Conservation (phyloP, 2,113 vertebrate genomes). For the Heliornis fulica region DNA sequence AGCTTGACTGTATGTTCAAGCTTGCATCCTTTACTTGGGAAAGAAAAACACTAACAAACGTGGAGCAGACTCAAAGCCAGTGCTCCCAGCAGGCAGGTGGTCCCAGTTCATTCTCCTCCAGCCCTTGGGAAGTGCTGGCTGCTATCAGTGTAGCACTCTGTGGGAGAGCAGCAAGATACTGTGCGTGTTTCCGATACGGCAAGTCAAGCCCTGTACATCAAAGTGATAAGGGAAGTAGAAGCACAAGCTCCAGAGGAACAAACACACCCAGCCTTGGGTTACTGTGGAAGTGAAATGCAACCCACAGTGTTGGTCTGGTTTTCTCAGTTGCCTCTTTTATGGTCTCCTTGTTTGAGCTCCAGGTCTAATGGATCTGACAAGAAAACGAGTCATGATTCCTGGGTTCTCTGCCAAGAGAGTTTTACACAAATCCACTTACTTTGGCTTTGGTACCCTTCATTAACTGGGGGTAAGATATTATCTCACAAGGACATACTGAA, state of each 20-base stretch:
- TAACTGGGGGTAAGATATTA: background rate
- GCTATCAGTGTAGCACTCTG: accelerated
- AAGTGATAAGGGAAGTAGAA: background rate
- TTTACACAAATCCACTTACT: background rate
- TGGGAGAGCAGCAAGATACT: background rate
- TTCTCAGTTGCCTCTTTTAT: background rate
- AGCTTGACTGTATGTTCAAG: background rate
- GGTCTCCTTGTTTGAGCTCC: background rate
- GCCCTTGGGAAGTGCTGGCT: background rate
- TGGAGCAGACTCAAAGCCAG: background rate
- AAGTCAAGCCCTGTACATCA: background rate
- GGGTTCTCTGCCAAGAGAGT: background rate
- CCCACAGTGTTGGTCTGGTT: background rate
- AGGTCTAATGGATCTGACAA: background rate
- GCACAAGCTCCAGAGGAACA: background rate
- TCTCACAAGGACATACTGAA: background rate
- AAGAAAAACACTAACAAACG: background rate
- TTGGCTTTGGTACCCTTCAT: background rate
- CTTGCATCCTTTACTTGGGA: background rate
- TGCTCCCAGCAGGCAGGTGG: background rate
- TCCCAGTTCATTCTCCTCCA: background rate
- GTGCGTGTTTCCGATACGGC: accelerated
- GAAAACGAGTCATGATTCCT: background rate
- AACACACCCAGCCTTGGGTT: background rate
- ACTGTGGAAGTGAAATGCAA: background rate